phyloP scores from a whole-genome alignment of 2,888 invertebrate species.

The Chirona hameri region DNA sequence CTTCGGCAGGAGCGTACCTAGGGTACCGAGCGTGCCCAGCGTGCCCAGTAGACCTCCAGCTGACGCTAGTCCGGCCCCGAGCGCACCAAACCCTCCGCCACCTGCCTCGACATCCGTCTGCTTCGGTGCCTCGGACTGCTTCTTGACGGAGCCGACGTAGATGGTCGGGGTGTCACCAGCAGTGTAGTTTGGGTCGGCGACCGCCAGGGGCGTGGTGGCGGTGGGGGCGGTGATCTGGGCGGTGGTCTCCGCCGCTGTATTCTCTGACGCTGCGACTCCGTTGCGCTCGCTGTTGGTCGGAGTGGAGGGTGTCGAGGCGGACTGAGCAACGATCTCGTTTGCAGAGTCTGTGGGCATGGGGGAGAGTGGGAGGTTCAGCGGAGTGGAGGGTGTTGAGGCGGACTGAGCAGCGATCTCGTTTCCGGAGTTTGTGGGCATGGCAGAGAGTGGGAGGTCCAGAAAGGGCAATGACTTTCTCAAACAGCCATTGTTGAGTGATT shows the following conservation, averaged over 20 bases:
- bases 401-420: background rate
- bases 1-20: slow-evolving; percentile 8
- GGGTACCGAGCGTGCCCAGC: slow-evolving; percentile 24
- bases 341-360: background rate
- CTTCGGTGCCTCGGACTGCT: background rate
- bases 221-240: slow-evolving; percentile 33
- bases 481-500: no score
- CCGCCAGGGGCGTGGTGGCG: slow-evolving; percentile 33
- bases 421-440: background rate
- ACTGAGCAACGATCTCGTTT: background rate
- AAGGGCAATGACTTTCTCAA: no score
- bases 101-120: background rate
- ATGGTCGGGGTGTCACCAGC: slow-evolving; percentile 60
- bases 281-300: slow-evolving; percentile 60
- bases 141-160: slow-evolving; percentile 51
- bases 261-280: slow-evolving; percentile 54
- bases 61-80: background rate
- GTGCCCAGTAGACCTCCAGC: slow-evolving; percentile 9
- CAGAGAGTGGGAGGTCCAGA: background rate
- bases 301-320: slow-evolving; percentile 74
- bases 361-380: slow-evolving; percentile 45
- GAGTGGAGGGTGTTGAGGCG: slow-evolving; percentile 76
- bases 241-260: slow-evolving; percentile 33
- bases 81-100: background rate
- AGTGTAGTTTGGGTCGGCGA: slow-evolving; percentile 46